Percentiles rank a stretch among this genome's conserved stretches.
phyloP scores from a whole-genome alignment of 2,888 invertebrate species.

The Caenorhabditis angaria region DNA sequence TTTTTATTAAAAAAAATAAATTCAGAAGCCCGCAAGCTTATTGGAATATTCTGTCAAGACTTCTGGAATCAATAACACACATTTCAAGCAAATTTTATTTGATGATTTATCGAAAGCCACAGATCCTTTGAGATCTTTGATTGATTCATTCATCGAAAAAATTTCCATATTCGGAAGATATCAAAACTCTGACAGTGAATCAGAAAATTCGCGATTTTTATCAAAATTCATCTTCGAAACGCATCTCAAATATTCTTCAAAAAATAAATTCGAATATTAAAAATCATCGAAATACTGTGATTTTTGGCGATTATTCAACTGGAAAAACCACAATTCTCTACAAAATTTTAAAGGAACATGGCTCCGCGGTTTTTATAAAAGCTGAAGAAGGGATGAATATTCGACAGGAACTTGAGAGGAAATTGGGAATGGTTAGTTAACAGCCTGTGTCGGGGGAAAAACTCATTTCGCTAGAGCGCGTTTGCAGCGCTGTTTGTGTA shows the following conservation, averaged over 20 bases:
- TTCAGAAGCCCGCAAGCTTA: conserved; percentile 25
- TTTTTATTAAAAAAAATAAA: not conserved
- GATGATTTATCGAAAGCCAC: conserved; percentile 24
- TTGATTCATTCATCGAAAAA: conserved; percentile 10
- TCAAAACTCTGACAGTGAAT: not conserved
- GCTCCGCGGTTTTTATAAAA: not conserved
- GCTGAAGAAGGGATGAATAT: not conserved
- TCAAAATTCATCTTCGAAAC: not conserved
- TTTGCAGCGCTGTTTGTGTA: too few relatives aligned
- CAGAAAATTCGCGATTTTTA: not conserved
- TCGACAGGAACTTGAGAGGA: not conserved
- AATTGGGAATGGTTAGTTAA: not conserved
- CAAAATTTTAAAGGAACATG: conserved; percentile 4
- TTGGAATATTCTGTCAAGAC: conserved; percentile 38
- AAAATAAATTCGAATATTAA: conserved; percentile 18
- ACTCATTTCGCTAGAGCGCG: too few relatives aligned
- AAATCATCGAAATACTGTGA: conserved; percentile 9
- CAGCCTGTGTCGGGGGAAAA: too few relatives aligned
- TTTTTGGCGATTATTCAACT: conserved; percentile 31
- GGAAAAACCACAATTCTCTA: conserved; percentile 32
- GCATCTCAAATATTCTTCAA: not conserved
- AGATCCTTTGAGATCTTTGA: conserved; percentile 20
- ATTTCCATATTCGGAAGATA: conserved; percentile 12
- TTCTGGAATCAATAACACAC: conserved; percentile 51
- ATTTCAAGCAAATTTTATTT: conserved; percentile 46